Evolutionary conservation across 2,797 vertebrate genomes (phyloP), one percentile per base, ranked within the genome.

Genomic region (Eleutherodactylus coqui): DNA sequence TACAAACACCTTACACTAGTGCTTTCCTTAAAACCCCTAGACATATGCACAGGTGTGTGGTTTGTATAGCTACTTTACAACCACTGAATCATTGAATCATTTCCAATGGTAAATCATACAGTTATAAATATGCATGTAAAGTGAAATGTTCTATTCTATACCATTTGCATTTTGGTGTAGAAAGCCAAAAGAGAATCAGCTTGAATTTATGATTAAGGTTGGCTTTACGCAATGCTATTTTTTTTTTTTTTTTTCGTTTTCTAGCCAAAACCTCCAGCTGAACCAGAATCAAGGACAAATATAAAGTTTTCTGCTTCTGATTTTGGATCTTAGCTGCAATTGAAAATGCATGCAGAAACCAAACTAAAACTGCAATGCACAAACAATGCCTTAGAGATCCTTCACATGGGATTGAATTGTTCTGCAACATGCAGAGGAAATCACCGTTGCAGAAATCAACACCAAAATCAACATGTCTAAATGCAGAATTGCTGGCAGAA

Each of bases 91-190:
- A 14, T 72, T 72, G 69, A 72, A n/a, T 72, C 69, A 14, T 72
- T 43, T 72, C 69, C 69, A 72, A 45, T 45, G 11, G 69, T 72
- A 72, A 72, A 72, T 72, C 38, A 43, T 36, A 72, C 2, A 72
- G 43, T 45, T 72, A 72, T 72, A 72, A 72, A 72, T 72, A 72
- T 72, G 41, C 38, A 72, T 72, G 24, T 16, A 41, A 70, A 72
- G 41, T 43, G 38, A n/a, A 72, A 72, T 72, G 69, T 72, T 72
- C 27, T 72, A 72, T 72, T 72, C 69, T 45, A 72, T 45, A 72
- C 24, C 21, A 72, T 72, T 72, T 72, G 69, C 69, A 72, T 72
- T 72, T 72, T 72, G 69, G 69, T 27, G 38, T 43, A 16, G 69
- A 72, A n/a, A 45, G 69, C 69, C 69, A 72, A 72, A 45, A 72